Evolutionary conservation across 1,140 invertebrate genomes (phyloP).

Genomic region (Drosophila ambigua): DNA sequence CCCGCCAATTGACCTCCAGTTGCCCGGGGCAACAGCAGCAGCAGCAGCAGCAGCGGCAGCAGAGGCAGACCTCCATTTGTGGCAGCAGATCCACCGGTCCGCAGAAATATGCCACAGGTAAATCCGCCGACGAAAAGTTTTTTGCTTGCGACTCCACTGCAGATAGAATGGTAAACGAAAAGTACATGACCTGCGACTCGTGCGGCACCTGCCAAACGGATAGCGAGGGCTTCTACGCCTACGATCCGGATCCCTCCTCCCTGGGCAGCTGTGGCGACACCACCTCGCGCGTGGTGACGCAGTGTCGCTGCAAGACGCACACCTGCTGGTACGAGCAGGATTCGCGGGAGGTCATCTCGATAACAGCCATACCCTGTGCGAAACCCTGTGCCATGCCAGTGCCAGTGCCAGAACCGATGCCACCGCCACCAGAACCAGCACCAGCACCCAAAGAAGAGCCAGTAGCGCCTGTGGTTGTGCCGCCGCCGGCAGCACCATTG

Average conservation of each 20-base stretch:
- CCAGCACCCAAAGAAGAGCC: not conserved
- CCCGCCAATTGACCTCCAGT: constrained; percentile 17
- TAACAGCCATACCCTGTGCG: not conserved
- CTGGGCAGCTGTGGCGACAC: constrained; percentile 23
- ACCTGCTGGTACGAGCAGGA: constrained; percentile 1
- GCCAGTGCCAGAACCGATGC: not conserved
- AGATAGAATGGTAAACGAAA: too few relatives aligned
- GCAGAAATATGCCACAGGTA: constrained; percentile 17
- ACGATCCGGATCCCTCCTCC: too few relatives aligned
- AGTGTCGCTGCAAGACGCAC: not conserved
- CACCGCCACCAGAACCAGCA: not conserved
- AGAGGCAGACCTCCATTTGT: constrained; percentile 3
- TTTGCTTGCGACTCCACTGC: not conserved
- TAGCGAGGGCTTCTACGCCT: not conserved
- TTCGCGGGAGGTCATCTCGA: constrained; percentile 25
- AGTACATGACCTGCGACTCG: too few relatives aligned
- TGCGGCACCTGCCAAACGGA: too few relatives aligned
- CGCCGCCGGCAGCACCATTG: not conserved
- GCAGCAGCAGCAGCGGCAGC: not conserved
- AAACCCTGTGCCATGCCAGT: not conserved
- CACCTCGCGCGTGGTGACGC: not conserved
- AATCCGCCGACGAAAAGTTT: constrained; percentile 8
- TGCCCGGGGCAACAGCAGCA: not conserved
- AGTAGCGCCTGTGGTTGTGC: not conserved
- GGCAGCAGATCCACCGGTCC: not conserved